Evolutionary conservation across 1,140 invertebrate genomes (phyloP), one percentile per base, ranked within the genome.

Genomic region (Cyphomyrmex costatus): DNA sequence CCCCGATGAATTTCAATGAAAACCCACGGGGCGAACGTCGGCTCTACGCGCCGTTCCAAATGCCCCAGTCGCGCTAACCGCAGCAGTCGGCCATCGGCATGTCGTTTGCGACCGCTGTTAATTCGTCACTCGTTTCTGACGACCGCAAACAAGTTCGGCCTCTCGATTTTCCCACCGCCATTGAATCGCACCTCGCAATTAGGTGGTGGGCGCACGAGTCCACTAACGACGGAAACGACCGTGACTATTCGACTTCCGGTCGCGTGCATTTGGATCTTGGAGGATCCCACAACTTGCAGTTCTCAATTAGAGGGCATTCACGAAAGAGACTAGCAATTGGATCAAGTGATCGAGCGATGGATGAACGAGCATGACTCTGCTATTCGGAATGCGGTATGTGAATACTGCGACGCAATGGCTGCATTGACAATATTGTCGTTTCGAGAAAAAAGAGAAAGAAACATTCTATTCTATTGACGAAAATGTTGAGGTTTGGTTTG

Each of bases 1-100:
- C 58, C 56, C 66, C 70, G 30, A 89, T 89, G 87, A 89, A 89
- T 89, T 89, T 89, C 88, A 86, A 89, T 89, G 88, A 86, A 89
- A 89, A 86, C 70, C 88, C 70, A 71, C 87, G 76, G 68, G 53
- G 76, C 63, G 16, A 61, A 65, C 46, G 63, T 30, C 8, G 24
- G 19, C 65, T n/a, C n/a, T 86, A 42, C 79, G 51, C 61, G 71
- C 63, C 88, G 80, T 71, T 63, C 66, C 70, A 56, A 70, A 70
- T 30, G 42, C 19, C 49, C 65, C 53, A 78, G 86, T 88, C 77
- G 53, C 33, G 24, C 46, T 36, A 46, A 86, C 88, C 88, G 61
- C 88, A 80, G 33, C 46, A 86, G 33, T 60, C 76, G 73, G 24
- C 80, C 82, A 79, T 85, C 73, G 73, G 80, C 58, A 70, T 65